Conservation (phyloP, 2,888 invertebrate species). For the Aricia artaxerxes region DNA sequence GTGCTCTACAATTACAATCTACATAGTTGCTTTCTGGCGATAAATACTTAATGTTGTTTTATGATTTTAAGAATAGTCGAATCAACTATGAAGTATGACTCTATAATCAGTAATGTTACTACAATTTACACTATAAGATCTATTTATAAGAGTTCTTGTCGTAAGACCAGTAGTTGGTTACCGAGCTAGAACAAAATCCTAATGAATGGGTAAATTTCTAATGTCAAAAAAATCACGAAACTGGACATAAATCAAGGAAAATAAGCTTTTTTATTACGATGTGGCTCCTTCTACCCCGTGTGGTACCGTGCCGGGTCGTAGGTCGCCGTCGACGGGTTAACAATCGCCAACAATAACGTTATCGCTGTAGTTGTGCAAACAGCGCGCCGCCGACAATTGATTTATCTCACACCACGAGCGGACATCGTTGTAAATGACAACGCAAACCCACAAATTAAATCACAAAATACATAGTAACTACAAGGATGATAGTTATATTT, state of each 20-base stretch:
- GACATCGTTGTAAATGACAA: neutral
- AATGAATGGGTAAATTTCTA: too few species aligned
- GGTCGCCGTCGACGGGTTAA: neutral
- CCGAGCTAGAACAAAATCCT: too few species aligned
- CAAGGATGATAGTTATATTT: too few species aligned
- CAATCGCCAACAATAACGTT: neutral
- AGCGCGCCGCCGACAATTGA: neutral
- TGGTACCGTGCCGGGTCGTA: too few species aligned
- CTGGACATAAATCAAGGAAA: too few species aligned
- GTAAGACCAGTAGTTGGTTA: too few species aligned
- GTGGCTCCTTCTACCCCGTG: too few species aligned
- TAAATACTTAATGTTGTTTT: neutral
- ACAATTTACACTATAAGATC: too few species aligned
- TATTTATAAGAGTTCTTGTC: too few species aligned
- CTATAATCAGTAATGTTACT: neutral
- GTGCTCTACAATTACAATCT: neutral
- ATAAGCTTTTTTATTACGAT: too few species aligned
- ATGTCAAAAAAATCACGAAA: too few species aligned
- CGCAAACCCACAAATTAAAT: neutral
- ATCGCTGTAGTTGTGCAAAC: neutral
- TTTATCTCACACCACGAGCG: neutral
- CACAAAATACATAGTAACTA: neutral
- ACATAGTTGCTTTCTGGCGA: neutral
- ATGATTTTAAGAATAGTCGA: neutral
- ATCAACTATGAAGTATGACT: neutral